These are phyloP conservation scores for Phenacoccus solenopsis DNA, from an alignment of 1,140 invertebrate species.

Conservation along the genomic window DNA sequence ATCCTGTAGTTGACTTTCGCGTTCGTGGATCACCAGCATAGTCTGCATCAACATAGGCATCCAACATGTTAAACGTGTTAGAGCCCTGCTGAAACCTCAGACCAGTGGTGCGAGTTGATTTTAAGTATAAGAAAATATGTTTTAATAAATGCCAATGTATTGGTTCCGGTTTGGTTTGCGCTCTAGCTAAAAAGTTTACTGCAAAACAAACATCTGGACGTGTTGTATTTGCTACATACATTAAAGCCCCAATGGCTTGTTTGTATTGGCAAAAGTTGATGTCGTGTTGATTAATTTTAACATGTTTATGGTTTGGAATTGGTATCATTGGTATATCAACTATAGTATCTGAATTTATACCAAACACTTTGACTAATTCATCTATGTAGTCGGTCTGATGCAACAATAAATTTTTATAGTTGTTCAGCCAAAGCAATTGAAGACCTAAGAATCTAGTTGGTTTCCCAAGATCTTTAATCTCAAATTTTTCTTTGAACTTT, in stretches of 20 bases:
- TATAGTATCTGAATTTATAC: slow-evolving; percentile 26
- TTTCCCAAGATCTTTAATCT: slow-evolving; percentile 23
- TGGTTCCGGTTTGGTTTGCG: slow-evolving; percentile 7
- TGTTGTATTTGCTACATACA: slow-evolving; percentile 30
- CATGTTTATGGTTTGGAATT: background rate
- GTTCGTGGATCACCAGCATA: slow-evolving; percentile 27
- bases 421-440: slow-evolving; percentile 26
- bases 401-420: slow-evolving; percentile 24
- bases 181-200: slow-evolving; percentile 26
- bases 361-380: slow-evolving; percentile 27
- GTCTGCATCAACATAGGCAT: slow-evolving; percentile 30
- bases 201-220: slow-evolving; percentile 33
- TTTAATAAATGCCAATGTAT: slow-evolving; percentile 23
- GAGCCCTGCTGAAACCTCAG: slow-evolving; percentile 11
- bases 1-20: slow-evolving; percentile 30
- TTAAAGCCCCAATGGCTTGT: slow-evolving; percentile 28
- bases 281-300: slow-evolving; percentile 16
- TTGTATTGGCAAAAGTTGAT: slow-evolving; percentile 24
- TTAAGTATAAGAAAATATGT: slow-evolving; percentile 30
- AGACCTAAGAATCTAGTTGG: slow-evolving; percentile 29
- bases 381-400: slow-evolving; percentile 26
- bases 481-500: slow-evolving; percentile 23
- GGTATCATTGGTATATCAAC: slow-evolving; percentile 27
- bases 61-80: background rate
- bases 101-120: slow-evolving; percentile 28